A percentile compares a stretch with the other conserved stretches of the same genome.
These are phyloP conservation scores for Poeciliopsis turrubarensis DNA, from an alignment of 2,113 vertebrate genomes.

Conservation along the genomic window DNA sequence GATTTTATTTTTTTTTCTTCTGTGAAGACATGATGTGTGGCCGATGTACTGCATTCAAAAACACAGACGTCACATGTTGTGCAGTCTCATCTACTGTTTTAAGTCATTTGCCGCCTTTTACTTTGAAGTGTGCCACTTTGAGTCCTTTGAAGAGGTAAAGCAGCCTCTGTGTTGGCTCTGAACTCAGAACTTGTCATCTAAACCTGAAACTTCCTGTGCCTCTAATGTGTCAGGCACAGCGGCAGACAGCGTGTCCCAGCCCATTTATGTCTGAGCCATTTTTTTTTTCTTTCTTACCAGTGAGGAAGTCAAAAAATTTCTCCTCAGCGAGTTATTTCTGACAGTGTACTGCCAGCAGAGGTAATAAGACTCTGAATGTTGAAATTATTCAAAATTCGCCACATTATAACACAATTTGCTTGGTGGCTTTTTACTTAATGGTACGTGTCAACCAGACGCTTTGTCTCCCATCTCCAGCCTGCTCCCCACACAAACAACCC, in stretches of 20 bases:
- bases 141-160: constrained; percentile 63
- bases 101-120: constrained; percentile 60
- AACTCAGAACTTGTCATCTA: constrained; percentile 74
- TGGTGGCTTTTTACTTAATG: constrained; percentile 59
- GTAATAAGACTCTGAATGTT: constrained; percentile 59
- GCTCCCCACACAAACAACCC: constrained; percentile 58
- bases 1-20: neutral
- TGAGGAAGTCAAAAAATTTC: constrained; percentile 58
- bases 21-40: constrained; percentile 51
- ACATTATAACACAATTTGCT: constrained; percentile 68
- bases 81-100: constrained; percentile 60
- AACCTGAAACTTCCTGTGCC: constrained; percentile 62
- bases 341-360: constrained; percentile 50
- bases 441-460: constrained; percentile 61
- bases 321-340: constrained; percentile 74
- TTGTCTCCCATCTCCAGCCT: constrained; percentile 62
- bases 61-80: constrained; percentile 54
- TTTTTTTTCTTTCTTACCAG: constrained; percentile 26
- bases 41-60: constrained; percentile 48
- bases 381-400: constrained; percentile 61
- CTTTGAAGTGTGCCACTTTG: constrained; percentile 50
- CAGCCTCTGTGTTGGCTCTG: constrained; percentile 56
- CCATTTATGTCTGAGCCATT: constrained; percentile 64
- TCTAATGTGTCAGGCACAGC: constrained; percentile 68
- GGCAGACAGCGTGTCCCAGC: constrained; percentile 63